Evolutionary conservation across 2,888 invertebrate species (phyloP).

Genomic region (Drosophila silvestris): DNA sequence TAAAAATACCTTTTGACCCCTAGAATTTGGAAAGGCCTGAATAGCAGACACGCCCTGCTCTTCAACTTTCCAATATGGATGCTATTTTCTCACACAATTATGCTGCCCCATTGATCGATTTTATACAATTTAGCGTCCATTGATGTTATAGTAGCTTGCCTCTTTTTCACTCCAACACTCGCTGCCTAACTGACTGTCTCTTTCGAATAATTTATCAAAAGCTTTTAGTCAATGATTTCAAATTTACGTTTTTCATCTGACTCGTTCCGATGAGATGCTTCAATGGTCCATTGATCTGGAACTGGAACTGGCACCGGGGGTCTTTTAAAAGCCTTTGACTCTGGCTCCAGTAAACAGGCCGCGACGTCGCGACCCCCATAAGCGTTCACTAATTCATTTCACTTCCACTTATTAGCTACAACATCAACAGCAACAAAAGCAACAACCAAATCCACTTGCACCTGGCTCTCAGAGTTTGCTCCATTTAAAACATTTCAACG

Average conservation of each 20-base stretch:
- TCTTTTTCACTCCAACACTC: conserved; percentile 13
- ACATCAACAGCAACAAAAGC: conserved; percentile 30
- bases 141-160: conserved; percentile 49
- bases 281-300: conserved; percentile 74
- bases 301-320: conserved; percentile 52
- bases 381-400: conserved; percentile 81
- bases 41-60: conserved; percentile 66
- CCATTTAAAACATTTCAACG: conserved; percentile 79
- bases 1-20: conserved; percentile 69
- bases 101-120: conserved; percentile 74
- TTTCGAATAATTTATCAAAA: conserved; percentile 78
- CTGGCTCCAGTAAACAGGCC: conserved; percentile 59
- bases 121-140: conserved; percentile 53
- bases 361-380: conserved; percentile 75
- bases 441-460: conserved; percentile 65
- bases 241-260: conserved; percentile 75
- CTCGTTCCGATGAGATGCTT: conserved; percentile 50
- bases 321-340: conserved; percentile 65
- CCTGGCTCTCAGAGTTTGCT: conserved; percentile 73
- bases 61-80: conserved; percentile 71
- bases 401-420: conserved; percentile 81
- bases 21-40: conserved; percentile 70
- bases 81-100: conserved; percentile 79
- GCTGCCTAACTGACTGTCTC: conserved; percentile 17
- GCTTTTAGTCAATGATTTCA: conserved; percentile 82